phyloP scores from a whole-genome alignment of 2,113 vertebrate species.

The Macaca nemestrina region DNA sequence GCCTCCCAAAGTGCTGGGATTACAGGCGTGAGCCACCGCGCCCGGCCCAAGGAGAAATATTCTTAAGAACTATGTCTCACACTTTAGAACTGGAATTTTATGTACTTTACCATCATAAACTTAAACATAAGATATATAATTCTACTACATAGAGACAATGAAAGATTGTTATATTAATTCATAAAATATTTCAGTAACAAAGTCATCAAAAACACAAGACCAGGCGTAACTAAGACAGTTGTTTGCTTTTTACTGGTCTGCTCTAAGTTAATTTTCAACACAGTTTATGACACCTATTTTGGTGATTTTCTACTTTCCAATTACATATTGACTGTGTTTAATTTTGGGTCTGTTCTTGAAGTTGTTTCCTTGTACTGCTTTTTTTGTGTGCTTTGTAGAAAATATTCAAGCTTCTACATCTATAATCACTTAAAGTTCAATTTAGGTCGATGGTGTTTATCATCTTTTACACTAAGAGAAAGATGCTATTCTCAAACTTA shows the following conservation, averaged over 20 bases:
- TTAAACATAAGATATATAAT: background rate
- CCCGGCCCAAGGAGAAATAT: background rate
- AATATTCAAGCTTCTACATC: background rate
- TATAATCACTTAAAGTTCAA: background rate
- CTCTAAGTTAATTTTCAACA: background rate
- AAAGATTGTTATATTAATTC: background rate
- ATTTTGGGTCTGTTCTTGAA: background rate
- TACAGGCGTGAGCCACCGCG: too few species aligned
- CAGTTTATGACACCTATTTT: background rate
- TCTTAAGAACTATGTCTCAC: background rate
- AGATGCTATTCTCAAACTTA: background rate
- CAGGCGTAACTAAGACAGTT: background rate
- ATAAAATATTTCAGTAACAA: background rate
- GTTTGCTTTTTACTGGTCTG: background rate
- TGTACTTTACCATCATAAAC: background rate
- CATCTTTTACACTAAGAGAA: background rate
- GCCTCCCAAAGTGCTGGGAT: too few species aligned
- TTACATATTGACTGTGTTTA: background rate
- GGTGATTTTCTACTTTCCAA: background rate
- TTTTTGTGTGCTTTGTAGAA: background rate
- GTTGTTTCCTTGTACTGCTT: background rate
- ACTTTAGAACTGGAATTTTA: background rate
- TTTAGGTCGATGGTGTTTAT: background rate
- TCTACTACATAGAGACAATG: background rate
- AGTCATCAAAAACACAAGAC: conserved; percentile 1